Percentiles rank a stretch among this genome's conserved stretches.
Conservation (phyloP, 2,888 invertebrate species). For the Drosophila paramelanica region DNA sequence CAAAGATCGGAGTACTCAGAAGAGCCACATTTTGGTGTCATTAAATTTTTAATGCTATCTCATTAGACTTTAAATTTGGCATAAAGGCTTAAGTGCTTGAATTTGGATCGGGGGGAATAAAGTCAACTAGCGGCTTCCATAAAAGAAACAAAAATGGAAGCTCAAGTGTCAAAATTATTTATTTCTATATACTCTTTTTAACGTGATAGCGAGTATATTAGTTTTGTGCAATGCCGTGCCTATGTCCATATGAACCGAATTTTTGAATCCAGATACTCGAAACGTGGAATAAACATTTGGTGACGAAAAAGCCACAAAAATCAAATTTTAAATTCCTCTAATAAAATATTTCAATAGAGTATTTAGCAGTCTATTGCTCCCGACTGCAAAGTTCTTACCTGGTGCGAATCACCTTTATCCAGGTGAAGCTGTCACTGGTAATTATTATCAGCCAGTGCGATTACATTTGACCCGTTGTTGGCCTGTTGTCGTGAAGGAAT, state of each 20-base stretch:
- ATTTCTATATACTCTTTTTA: conserved; percentile 1
- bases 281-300: no score
- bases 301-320: no score
- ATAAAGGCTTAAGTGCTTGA: conserved; percentile 10
- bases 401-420: conserved; percentile 38
- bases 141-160: conserved; percentile 12
- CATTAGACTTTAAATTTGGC: conserved; percentile 12
- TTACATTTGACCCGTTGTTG: background rate
- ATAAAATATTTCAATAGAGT: background rate
- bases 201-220: background rate
- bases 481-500: background rate
- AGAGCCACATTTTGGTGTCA: conserved; percentile 1
- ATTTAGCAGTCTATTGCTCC: background rate
- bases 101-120: conserved; percentile 1
- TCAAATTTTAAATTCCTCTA: no score
- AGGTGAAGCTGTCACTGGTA: conserved; percentile 5
- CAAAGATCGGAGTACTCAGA: conserved; percentile 11
- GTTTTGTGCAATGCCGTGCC: no score
- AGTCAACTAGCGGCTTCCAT: conserved; percentile 32
- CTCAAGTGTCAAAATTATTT: conserved; percentile 37
- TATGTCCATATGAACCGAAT: no score
- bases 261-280: no score
- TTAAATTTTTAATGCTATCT: conserved; percentile 4
- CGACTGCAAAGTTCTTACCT: no score
- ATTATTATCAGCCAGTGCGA: conserved; percentile 14